Conservation (phyloP, 2,113 vertebrate species). For the Ochotona curzoniae region DNA sequence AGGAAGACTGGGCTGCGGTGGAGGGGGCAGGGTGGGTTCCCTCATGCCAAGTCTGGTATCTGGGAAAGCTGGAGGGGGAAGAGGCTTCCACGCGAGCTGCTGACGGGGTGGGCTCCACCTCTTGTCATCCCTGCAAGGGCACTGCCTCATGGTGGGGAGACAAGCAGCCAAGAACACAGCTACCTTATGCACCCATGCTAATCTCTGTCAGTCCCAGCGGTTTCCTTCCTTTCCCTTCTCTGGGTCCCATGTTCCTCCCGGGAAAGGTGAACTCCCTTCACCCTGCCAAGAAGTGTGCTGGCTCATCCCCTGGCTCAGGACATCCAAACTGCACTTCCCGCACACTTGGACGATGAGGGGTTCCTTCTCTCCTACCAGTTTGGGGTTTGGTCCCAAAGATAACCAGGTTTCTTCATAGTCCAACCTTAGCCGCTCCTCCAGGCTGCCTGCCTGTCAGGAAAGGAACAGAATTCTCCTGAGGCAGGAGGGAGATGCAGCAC, state of each 20-base stretch:
- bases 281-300: neutral
- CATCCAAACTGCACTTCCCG: neutral
- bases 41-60: too few relatives aligned
- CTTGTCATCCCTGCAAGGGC: fast-evolving
- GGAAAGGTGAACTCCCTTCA: neutral
- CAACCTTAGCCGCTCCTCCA: too few relatives aligned
- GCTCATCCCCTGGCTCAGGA: neutral
- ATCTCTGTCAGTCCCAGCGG: neutral
- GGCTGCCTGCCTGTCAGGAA: neutral
- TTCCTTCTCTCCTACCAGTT: neutral
- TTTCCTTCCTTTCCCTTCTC: neutral
- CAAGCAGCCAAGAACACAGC: neutral
- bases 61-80: neutral
- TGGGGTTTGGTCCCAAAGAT: neutral
- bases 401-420: neutral
- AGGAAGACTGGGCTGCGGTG: neutral
- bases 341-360: neutral
- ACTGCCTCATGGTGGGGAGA: fast-evolving
- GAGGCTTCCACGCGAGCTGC: neutral
- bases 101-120: neutral
- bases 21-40: neutral
- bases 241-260: neutral
- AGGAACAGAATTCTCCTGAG: neutral
- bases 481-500: neutral
- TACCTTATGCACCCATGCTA: too few relatives aligned